These are phyloP conservation scores for Pollenia angustigena DNA, from an alignment of 2,888 invertebrate genomes.

Conservation along the genomic window DNA sequence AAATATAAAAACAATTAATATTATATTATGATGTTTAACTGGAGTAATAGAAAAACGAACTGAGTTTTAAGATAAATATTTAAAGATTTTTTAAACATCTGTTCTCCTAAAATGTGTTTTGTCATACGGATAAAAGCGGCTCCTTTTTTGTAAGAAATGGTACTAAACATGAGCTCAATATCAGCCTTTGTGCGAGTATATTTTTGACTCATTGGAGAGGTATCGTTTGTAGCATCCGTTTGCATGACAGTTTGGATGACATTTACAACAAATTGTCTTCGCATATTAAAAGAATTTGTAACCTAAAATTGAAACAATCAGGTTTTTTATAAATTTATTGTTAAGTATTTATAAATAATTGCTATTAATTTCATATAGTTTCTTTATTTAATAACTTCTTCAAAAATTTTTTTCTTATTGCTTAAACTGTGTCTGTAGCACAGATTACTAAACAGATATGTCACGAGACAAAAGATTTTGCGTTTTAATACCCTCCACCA, in stretches of 20 bases:
- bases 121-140: conserved; percentile 80
- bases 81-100: conserved; percentile 85
- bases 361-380: too few relatives aligned
- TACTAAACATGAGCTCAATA: conserved; percentile 87
- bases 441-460: too few relatives aligned
- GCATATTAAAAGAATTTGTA: conserved; percentile 87
- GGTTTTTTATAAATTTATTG: too few relatives aligned
- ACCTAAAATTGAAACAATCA: conserved; percentile 83
- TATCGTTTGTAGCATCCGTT: conserved; percentile 85
- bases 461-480: too few relatives aligned
- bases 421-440: too few relatives aligned
- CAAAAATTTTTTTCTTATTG: too few relatives aligned
- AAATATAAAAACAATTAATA: neutral
- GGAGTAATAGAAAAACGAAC: conserved; percentile 75
- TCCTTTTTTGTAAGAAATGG: conserved; percentile 89
- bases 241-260: conserved; percentile 83
- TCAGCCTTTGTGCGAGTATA: conserved; percentile 86
- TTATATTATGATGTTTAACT: neutral
- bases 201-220: conserved; percentile 86
- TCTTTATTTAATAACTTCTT: too few relatives aligned
- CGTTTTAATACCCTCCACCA: too few relatives aligned
- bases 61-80: conserved; percentile 85
- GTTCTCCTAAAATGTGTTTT: conserved; percentile 86
- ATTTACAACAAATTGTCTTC: conserved; percentile 87
- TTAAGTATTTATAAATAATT: too few relatives aligned